A percentile compares a stretch with the other conserved stretches of the same genome.
These are phyloP conservation scores for Pitangus sulphuratus DNA, from an alignment of 2,797 vertebrate genomes.

Conservation along the genomic window DNA sequence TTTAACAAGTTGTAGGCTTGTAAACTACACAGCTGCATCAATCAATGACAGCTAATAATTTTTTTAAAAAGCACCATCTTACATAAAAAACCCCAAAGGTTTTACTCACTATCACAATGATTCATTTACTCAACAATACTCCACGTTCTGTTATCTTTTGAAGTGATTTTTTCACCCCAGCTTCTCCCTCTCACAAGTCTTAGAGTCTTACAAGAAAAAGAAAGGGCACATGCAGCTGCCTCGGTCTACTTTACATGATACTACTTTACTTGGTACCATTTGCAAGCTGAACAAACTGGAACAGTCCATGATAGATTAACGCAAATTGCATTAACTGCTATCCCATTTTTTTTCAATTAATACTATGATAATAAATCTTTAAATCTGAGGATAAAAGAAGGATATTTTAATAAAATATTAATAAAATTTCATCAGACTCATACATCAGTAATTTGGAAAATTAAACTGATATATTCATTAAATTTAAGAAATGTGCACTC, in stretches of 20 bases:
- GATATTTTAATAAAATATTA: neutral
- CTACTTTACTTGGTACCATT: neutral
- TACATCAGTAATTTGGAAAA: neutral
- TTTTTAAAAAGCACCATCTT: neutral
- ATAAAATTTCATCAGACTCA: neutral
- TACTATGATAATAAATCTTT: neutral
- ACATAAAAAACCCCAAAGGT: accelerated
- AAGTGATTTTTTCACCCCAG: neutral
- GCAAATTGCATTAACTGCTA: neutral
- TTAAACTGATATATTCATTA: neutral
- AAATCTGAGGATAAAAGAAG: neutral
- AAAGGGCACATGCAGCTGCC: neutral
- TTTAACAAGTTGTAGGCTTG: neutral
- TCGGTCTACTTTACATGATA: neutral
- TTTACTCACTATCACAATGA: neutral
- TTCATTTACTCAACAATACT: neutral
- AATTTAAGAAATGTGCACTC: neutral
- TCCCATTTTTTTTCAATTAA: neutral
- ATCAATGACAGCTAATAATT: neutral
- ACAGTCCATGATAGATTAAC: neutral
- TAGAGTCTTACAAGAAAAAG: neutral
- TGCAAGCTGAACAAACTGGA: neutral
- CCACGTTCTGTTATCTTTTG: neutral
- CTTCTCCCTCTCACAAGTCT: neutral
- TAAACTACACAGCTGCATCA: neutral